phyloP scores from a whole-genome alignment of 2,797 vertebrate species.

The Gymnopithys bicolor region DNA sequence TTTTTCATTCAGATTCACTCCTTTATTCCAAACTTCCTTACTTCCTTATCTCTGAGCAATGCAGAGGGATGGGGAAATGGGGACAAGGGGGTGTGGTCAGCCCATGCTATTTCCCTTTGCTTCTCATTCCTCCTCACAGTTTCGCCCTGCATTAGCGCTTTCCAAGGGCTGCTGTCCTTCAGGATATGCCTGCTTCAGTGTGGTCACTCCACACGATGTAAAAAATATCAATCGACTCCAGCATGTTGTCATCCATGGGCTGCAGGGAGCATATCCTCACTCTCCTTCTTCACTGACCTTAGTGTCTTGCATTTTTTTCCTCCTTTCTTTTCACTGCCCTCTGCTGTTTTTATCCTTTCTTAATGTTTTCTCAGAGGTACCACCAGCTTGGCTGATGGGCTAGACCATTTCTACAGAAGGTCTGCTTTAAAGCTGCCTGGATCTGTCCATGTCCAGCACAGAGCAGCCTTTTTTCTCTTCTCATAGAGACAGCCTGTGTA shows the following conservation, averaged over 20 bases:
- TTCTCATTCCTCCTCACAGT: background rate
- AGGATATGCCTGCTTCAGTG: background rate
- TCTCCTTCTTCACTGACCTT: background rate
- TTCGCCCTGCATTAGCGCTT: background rate
- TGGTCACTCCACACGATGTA: accelerated
- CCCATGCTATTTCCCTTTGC: background rate
- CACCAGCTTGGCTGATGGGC: background rate
- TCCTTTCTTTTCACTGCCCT: background rate
- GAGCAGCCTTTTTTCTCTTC: background rate
- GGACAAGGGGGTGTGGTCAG: accelerated
- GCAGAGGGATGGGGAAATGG: accelerated
- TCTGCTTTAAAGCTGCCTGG: background rate
- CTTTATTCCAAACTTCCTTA: background rate
- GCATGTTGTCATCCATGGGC: accelerated
- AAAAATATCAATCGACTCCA: background rate
- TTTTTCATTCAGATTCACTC: background rate
- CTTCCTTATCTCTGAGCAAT: background rate
- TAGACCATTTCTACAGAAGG: background rate
- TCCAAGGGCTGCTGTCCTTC: background rate
- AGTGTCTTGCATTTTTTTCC: background rate
- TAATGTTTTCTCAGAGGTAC: accelerated
- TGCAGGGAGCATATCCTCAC: background rate
- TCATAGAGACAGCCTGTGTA: background rate
- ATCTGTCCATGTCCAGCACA: background rate
- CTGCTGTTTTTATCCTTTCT: background rate